Base-by-base conservation (phyloP, 2,113 vertebrate genomes). In the Saccopteryx bilineata region DNA sequence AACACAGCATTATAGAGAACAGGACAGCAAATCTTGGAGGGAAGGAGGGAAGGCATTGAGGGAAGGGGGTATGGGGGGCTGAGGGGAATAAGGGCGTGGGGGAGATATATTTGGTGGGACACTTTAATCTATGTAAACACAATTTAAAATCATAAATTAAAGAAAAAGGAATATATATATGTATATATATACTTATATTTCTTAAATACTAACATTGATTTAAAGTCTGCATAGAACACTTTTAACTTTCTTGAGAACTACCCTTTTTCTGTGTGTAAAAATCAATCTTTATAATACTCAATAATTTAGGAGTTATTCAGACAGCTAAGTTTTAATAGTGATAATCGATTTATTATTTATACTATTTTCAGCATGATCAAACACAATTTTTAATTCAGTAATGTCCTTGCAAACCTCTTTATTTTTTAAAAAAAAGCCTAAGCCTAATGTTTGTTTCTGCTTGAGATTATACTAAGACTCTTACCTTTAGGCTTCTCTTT, bases 261-360 rank as follows among this genome's bases (percentile, higher is more conserved):
- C 28, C 21, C 46, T 48, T 60, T 7, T 65, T 93, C 54, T 19
- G 7, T 28, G 7, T 86, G 17, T 50, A 54, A 82, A 96, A 92
- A 56, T 76, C 10, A 83, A 61, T 79, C 9, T 63, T 83, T 48
- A 24, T 7, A 63, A 6, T 78, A 66, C 2, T 84, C 61, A 12
- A 26, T 87, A 89, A 92, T n/a, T 63, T 82, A 87, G 56, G n/a
- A 69, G 14, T 21, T 85, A 52, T 81, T 81, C 71, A 82, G 50
- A 85, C 1, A 52, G 50, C 17, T 78, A 78, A 60, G 24, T 92
- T 65, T 52, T 90, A 61, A 72, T 46, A 60, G 50, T 46, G 5
- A 33, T 76, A 78, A 82, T 90, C 50, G 61, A 24, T 63, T 76
- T 69, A 63, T 71, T 71, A 7, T 75, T 61, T 88, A 39, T 61